Evolutionary conservation across 2,888 invertebrate species (phyloP), one percentile per base, ranked within the genome.

Genomic region (Bugulina stolonifera): DNA sequence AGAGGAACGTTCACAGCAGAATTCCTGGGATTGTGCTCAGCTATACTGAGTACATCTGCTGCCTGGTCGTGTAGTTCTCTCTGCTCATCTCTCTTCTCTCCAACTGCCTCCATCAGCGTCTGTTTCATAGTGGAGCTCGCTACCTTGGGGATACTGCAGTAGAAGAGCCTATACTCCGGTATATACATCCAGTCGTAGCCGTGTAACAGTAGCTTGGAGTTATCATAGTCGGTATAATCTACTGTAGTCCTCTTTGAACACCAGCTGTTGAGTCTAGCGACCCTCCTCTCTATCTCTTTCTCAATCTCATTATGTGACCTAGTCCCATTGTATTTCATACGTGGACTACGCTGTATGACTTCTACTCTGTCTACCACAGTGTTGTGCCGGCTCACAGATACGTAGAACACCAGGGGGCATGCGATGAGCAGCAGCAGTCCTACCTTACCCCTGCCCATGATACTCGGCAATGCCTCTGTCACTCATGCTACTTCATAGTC

Each of bases 181-280:
- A 27, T 29, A 32, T 64, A 64, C 64, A 64, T 64, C 64, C 64
- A 64, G 14, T 64, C 64, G 64, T 64, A 64, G 18, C 64, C 64
- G 18, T 25, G 25, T 1, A 64, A 32, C 10, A 25, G 25, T 10
- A 5, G 10, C 27, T 27, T 64, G 3, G 64, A 27, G 5, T 27
- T 32, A 14, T 64, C 64, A 64, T 64, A 64, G 64, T 64, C 64
- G 2, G 27, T 64, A 32, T 25, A 64, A 2, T 64, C 27, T 14
- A 34, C 64, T 64, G 27, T 5, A 18, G 14, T 27, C 22, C 25
- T 64, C 10, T 64, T 27, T 5, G 29, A 32, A n/a, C 64, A 64
- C 64, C 64, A 64, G 27, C n/a, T 64, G 18, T 27, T 32, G 14
- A 64, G 18, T 14, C 27, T 14, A 14, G 2, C 5, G 27, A 14